phyloP scores from a whole-genome alignment of 2,888 invertebrate species.

The Euzetes globulus region DNA sequence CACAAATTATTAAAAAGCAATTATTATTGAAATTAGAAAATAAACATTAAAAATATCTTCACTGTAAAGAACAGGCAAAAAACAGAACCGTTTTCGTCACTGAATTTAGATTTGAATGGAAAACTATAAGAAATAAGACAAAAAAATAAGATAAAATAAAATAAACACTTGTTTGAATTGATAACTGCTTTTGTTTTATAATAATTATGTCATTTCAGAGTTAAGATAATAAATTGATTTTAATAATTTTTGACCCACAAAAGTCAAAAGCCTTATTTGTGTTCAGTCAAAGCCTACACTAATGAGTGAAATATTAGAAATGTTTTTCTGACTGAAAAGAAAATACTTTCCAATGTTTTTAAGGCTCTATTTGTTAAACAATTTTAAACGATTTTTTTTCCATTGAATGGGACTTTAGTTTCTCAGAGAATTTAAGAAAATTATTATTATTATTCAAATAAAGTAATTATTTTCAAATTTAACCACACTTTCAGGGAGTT shows the following conservation, averaged over 20 bases:
- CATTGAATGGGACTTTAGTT: background rate
- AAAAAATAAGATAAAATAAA: background rate
- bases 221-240: background rate
- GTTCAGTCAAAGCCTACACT: background rate
- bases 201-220: background rate
- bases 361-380: background rate
- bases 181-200: background rate
- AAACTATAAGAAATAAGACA: background rate
- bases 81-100: background rate
- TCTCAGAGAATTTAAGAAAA: background rate
- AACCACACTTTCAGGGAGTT: background rate
- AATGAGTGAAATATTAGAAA: background rate
- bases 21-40: background rate
- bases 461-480: constrained; percentile 6
- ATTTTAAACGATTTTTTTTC: background rate
- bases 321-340: background rate
- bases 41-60: too few relatives aligned
- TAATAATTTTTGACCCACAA: constrained; percentile 9
- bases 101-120: background rate
- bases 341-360: background rate
- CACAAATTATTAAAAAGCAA: background rate
- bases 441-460: background rate
- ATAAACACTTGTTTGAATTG: background rate
- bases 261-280: constrained; percentile 2
- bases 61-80: background rate